Percentiles rank a stretch among this genome's conserved stretches.
Conservation (phyloP, 2,797 vertebrate genomes). For the Gastrophryne carolinensis region DNA sequence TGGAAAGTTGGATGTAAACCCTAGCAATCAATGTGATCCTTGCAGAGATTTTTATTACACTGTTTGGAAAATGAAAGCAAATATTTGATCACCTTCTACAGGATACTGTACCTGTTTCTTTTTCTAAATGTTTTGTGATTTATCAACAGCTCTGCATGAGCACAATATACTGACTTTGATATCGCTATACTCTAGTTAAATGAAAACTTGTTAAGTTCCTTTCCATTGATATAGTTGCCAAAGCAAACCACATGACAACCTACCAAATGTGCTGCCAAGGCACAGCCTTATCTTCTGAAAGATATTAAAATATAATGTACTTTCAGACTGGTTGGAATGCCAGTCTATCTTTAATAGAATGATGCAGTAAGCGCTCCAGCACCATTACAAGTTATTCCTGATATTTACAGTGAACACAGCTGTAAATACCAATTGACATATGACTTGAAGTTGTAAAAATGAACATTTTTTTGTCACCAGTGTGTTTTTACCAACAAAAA, state of each 20-base stretch:
- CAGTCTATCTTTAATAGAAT: constrained; percentile 12
- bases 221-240: constrained; percentile 38
- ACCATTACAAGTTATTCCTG: constrained; percentile 29
- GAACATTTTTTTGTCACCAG: too few relatives aligned
- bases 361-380: constrained; percentile 5
- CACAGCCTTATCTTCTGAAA: constrained; percentile 31
- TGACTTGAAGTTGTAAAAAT: too few relatives aligned
- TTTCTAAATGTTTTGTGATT: neutral
- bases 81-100: neutral
- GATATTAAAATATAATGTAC: constrained; percentile 37
- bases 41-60: neutral
- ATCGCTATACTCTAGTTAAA: constrained; percentile 31
- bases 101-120: neutral
- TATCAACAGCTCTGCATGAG: neutral
- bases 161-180: constrained; percentile 13
- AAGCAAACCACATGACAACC: constrained; percentile 40
- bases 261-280: constrained; percentile 42
- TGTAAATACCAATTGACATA: constrained; percentile 18
- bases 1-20: neutral
- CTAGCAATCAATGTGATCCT: neutral
- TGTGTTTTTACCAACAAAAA: too few relatives aligned
- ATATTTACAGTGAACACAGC: constrained; percentile 19
- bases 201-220: constrained; percentile 19
- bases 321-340: constrained; percentile 40
- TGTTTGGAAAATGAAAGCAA: neutral